Evolutionary conservation across 35 echinoderm and acorn worm species (phyloP).

Genomic region (Patiria miniata): DNA sequence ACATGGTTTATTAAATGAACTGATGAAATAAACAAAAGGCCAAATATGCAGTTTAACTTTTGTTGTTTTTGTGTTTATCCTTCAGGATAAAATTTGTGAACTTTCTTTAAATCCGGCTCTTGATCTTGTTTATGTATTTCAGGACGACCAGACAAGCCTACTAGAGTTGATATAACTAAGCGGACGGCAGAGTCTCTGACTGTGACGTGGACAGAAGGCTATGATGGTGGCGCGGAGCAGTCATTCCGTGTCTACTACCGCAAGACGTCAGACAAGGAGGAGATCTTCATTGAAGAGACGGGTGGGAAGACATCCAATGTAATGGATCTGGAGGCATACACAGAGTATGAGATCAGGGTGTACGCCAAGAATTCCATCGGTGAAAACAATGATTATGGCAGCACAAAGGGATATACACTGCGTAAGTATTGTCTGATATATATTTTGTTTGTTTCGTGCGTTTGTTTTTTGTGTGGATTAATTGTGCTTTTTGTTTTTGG

Average conservation of each 20-base stretch:
- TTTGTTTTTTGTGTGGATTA: not conserved
- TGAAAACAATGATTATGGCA: not conserved
- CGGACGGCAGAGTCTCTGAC: not conserved
- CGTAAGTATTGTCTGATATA: not conserved
- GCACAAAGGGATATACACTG: not conserved
- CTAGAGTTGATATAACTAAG: not conserved
- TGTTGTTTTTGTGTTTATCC: too few species aligned
- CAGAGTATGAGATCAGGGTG: conserved; percentile 3
- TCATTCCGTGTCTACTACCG: not conserved
- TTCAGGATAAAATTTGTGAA: too few species aligned
- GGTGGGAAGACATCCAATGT: not conserved
- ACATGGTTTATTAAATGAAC: too few species aligned
- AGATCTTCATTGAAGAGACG: not conserved
- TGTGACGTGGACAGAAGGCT: not conserved
- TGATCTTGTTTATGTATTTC: not conserved
- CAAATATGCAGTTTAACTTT: too few species aligned
- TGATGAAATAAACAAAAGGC: too few species aligned
- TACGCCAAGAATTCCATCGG: not conserved
- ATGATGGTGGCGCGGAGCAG: not conserved
- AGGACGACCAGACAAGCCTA: not conserved
- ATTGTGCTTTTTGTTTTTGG: not conserved
- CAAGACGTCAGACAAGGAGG: not conserved
- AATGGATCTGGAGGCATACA: not conserved
- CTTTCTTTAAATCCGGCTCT: too few species aligned
- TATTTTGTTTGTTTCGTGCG: not conserved